Conservation (phyloP, 2,797 vertebrate genomes). For the Taenioides sp. region DNA sequence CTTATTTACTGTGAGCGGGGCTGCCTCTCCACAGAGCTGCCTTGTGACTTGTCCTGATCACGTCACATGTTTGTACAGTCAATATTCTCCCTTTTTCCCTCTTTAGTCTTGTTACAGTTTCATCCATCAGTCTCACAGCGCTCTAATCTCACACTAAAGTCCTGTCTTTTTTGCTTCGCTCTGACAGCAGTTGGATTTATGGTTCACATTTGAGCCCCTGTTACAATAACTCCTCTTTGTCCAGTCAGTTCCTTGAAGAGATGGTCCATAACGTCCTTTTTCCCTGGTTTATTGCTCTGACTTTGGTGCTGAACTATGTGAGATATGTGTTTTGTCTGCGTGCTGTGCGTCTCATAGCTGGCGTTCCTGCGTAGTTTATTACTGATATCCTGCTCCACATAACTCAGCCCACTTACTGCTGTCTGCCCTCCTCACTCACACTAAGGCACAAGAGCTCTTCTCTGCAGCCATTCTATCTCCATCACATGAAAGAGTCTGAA, state of each 20-base stretch:
- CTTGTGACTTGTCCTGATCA: too few species aligned
- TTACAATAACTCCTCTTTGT: background rate
- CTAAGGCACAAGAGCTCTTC: background rate
- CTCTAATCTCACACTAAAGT: background rate
- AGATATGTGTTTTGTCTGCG: conserved; percentile 12
- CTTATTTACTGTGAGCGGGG: too few species aligned
- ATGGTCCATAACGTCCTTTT: background rate
- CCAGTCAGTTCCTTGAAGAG: background rate
- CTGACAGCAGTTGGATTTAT: background rate
- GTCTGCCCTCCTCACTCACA: conserved; percentile 27
- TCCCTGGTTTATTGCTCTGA: background rate
- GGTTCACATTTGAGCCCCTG: too few species aligned
- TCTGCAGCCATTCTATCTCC: too few species aligned
- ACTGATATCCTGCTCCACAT: conserved; percentile 75
- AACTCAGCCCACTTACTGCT: conserved; percentile 62
- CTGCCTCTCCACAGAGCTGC: too few species aligned
- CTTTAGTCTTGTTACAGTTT: too few species aligned
- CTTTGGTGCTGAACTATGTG: background rate
- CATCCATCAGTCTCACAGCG: background rate
- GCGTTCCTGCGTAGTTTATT: conserved; percentile 67
- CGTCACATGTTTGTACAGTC: too few species aligned
- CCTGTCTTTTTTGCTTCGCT: background rate
- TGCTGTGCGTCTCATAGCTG: conserved; percentile 62
- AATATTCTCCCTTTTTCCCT: too few species aligned
- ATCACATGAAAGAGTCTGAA: too few species aligned